These are phyloP conservation scores for Platysteira castanea DNA, from an alignment of 2,113 vertebrate genomes.

Conservation along the genomic window DNA sequence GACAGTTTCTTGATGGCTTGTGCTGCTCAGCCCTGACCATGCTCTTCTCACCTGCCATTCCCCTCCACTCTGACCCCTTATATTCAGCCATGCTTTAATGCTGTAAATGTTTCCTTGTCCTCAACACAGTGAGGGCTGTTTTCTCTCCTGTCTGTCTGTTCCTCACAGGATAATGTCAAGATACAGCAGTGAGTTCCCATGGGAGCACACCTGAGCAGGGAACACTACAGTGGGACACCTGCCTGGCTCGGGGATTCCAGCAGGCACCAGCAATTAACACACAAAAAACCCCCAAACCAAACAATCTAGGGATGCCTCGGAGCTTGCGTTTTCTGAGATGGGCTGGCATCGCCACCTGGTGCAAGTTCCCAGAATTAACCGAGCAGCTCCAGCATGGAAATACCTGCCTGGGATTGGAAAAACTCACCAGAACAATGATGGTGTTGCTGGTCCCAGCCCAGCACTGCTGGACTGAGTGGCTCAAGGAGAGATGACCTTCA, in stretches of 20 bases:
- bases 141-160: neutral
- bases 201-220: neutral
- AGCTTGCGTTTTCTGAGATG: neutral
- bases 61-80: neutral
- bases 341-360: conserved; percentile 30
- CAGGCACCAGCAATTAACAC: neutral
- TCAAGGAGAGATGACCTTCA: neutral
- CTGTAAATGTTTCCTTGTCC: neutral
- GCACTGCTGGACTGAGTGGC: neutral
- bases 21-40: neutral
- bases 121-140: neutral
- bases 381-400: neutral
- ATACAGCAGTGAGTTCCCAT: neutral
- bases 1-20: neutral
- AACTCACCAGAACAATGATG: too few relatives aligned
- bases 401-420: neutral
- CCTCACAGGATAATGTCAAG: neutral
- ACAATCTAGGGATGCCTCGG: neutral
- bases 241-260: neutral
- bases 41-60: neutral
- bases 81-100: neutral
- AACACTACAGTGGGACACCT: neutral
- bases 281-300: neutral
- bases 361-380: neutral
- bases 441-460: neutral